A percentile compares a stretch with the other conserved stretches of the same genome.
Evolutionary conservation across 1,140 invertebrate species (phyloP).

Genomic region (Colletes gigas): DNA sequence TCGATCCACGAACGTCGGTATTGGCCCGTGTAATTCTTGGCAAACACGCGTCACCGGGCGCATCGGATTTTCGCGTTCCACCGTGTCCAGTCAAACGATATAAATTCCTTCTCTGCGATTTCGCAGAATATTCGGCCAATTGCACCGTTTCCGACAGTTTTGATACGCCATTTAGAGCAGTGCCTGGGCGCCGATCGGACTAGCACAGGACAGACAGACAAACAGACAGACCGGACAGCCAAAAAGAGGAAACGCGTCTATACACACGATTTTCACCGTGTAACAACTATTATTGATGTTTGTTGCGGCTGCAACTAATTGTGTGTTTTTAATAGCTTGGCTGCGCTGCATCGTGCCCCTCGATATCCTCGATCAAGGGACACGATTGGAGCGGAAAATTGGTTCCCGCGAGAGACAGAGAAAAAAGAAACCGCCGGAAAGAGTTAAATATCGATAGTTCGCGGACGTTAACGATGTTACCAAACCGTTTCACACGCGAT

Average conservation of each 20-base stretch:
- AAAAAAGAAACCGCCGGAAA: not conserved
- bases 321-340: conserved; percentile 78
- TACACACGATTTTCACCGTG: conserved; percentile 15
- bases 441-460: not conserved
- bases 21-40: not conserved
- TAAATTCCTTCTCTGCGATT: conserved; percentile 11
- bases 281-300: conserved; percentile 76
- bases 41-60: not conserved
- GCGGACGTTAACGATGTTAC: conserved; percentile 31
- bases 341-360: conserved; percentile 64
- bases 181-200: no score
- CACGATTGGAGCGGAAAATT: conserved; percentile 46
- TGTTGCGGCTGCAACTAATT: conserved; percentile 77
- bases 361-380: conserved; percentile 42
- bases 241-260: not conserved
- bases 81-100: not conserved
- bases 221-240: not conserved
- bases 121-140: conserved; percentile 1
- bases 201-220: not conserved
- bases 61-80: not conserved
- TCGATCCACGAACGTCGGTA: not conserved
- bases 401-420: not conserved
- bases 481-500: conserved; percentile 22
- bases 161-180: not conserved
- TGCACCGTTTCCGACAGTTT: conserved; percentile 15